A percentile compares a stretch with the other conserved stretches of the same genome.
phyloP scores from a whole-genome alignment of 2,113 vertebrate genomes.

The Nibea albiflora region DNA sequence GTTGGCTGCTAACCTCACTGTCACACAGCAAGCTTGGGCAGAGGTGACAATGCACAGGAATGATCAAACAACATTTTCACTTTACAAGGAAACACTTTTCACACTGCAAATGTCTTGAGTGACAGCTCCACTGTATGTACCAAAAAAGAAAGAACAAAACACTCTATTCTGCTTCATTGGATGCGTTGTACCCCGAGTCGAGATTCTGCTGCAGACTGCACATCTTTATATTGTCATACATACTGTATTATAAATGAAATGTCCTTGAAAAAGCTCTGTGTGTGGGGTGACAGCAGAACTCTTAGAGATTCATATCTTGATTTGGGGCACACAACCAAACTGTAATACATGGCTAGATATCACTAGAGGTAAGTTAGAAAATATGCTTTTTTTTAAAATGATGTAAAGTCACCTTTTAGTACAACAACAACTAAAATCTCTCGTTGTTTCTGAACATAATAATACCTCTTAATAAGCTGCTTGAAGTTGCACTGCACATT shows the following conservation, averaged over 20 bases:
- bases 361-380: neutral
- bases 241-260: neutral
- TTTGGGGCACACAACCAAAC: neutral
- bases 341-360: neutral
- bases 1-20: slow-evolving; percentile 28
- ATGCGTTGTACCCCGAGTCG: neutral
- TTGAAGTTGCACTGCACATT: slow-evolving; percentile 44
- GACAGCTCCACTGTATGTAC: neutral
- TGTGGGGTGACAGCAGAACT: neutral
- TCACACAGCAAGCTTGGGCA: slow-evolving; percentile 29
- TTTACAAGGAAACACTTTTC: neutral
- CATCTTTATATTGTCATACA: neutral
- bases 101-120: neutral
- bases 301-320: neutral
- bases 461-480: neutral
- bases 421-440: neutral
- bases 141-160: neutral
- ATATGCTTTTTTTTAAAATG: neutral
- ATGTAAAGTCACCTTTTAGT: neutral
- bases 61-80: slow-evolving; percentile 15
- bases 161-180: neutral
- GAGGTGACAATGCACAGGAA: slow-evolving; percentile 15
- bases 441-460: neutral
- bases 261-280: no score
- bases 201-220: neutral